phyloP scores from a whole-genome alignment of 2,888 invertebrate genomes.

The Sympetrum striolatum region DNA sequence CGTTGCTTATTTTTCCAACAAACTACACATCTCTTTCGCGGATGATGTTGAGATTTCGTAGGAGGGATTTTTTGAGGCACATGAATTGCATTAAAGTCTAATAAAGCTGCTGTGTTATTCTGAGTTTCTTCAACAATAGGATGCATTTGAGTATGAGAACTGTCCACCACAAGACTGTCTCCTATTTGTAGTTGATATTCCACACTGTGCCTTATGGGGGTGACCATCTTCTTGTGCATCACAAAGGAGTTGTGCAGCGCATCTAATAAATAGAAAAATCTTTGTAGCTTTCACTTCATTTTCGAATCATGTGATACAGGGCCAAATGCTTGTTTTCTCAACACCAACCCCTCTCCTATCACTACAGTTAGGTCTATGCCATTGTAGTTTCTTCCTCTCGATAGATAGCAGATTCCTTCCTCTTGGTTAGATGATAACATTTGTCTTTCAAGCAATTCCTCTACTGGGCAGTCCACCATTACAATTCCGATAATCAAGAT shows the following conservation, averaged over 20 bases:
- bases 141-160: neutral
- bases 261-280: slow-evolving; percentile 38
- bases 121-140: neutral
- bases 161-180: neutral
- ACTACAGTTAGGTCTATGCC: neutral
- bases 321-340: neutral
- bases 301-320: neutral
- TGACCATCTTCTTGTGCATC: slow-evolving; percentile 22
- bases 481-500: neutral
- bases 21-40: slow-evolving; percentile 28
- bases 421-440: neutral
- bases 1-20: slow-evolving; percentile 29
- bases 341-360: neutral
- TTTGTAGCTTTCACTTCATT: slow-evolving; percentile 23
- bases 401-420: neutral
- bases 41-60: slow-evolving; percentile 16
- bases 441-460: neutral
- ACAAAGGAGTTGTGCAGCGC: slow-evolving; percentile 18
- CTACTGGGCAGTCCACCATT: neutral
- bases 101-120: neutral
- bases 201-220: slow-evolving; percentile 11
- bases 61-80: slow-evolving; percentile 14
- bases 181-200: neutral
- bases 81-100: neutral
- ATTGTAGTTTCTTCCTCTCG: neutral